A percentile compares a stretch with the other conserved stretches of the same genome.
Conservation (phyloP, 2,113 vertebrate species). For the Amblyornis subalaris region DNA sequence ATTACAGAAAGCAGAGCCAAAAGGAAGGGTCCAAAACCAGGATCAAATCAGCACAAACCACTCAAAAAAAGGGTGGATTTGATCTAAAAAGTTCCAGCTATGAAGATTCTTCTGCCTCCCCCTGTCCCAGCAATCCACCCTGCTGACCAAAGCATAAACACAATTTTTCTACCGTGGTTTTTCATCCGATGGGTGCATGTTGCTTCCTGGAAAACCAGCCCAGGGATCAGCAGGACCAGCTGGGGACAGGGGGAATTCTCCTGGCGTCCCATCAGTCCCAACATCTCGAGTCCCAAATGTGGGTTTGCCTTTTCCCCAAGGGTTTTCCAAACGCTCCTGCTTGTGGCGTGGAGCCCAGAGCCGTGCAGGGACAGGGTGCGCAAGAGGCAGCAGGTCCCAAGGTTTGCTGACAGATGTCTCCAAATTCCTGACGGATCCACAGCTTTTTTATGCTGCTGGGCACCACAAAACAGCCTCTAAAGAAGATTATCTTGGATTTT, state of each 20-base stretch:
- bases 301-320: background rate
- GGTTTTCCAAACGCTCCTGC: background rate
- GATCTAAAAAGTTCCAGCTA: background rate
- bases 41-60: background rate
- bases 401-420: background rate
- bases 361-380: rapidly evolving
- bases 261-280: background rate
- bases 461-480: background rate
- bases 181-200: too few relatives aligned
- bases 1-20: background rate
- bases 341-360: background rate
- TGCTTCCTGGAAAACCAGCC: background rate
- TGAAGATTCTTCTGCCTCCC: background rate
- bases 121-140: background rate
- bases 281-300: background rate
- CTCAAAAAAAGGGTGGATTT: background rate
- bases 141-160: too few relatives aligned
- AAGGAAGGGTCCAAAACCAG: background rate
- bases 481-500: background rate
- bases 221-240: background rate
- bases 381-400: background rate
- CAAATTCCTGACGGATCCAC: background rate
- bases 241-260: too few relatives aligned
- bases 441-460: too few relatives aligned
- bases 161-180: background rate